These are phyloP conservation scores for Neoniphon sammara DNA, from an alignment of 2,797 vertebrate genomes.

Conservation along the genomic window DNA sequence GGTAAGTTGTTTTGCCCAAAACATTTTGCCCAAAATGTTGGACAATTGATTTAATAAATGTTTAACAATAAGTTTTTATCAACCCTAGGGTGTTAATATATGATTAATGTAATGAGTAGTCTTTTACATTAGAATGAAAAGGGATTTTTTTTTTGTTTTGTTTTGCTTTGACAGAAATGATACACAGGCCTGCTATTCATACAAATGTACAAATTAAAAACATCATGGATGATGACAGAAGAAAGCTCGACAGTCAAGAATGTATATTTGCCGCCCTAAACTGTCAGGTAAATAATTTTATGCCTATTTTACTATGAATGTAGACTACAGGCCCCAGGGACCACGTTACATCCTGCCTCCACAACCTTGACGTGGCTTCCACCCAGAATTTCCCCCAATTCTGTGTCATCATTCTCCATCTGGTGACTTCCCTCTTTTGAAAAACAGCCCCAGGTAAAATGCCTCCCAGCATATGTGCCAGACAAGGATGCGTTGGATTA, in stretches of 20 bases:
- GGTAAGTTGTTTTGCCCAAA: too few relatives aligned
- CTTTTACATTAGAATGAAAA: too few relatives aligned
- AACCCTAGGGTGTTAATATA: too few relatives aligned
- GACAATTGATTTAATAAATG: too few relatives aligned
- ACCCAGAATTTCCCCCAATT: slow-evolving; percentile 1
- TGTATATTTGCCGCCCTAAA: too few relatives aligned
- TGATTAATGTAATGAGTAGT: too few relatives aligned
- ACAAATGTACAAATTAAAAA: neutral
- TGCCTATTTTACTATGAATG: neutral
- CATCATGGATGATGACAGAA: neutral
- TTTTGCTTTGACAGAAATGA: too few relatives aligned
- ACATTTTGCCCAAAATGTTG: too few relatives aligned
- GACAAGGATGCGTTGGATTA: slow-evolving; percentile 63
- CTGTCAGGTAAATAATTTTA: too few relatives aligned
- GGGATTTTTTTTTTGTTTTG: too few relatives aligned
- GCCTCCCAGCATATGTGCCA: slow-evolving; percentile 46
- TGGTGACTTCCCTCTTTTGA: slow-evolving; percentile 42
- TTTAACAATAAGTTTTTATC: too few relatives aligned
- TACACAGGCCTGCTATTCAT: too few relatives aligned
- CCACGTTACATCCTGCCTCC: slow-evolving; percentile 12
- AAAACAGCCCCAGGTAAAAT: slow-evolving; percentile 64
- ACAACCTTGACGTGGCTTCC: neutral
- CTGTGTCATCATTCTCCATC: slow-evolving; percentile 53
- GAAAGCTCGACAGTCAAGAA: neutral
- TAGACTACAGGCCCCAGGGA: neutral